Base-by-base conservation (phyloP, 2,888 invertebrate genomes). In the Drosophila flavopinicola region DNA sequence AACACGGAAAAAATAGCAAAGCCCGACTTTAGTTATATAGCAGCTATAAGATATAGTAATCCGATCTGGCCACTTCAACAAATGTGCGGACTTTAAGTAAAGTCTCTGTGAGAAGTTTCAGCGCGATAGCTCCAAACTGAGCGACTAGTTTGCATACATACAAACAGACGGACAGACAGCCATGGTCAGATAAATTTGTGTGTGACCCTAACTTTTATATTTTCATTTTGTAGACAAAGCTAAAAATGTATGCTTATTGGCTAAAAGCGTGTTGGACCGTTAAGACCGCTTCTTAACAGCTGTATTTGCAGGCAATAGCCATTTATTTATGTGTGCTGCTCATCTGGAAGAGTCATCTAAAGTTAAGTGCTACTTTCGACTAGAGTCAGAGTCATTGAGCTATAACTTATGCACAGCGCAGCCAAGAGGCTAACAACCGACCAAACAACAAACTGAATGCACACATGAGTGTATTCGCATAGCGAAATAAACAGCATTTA, bases 401-500 rank as follows among this genome's bases (percentile, higher is more conserved):
- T 42, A 39, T 48, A 48, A 52, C 37, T 51, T 56, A 20, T 39
- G 6, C 20, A 49, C 13, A 20, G n/a, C n/a, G n/a, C n/a, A 27
- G 6, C 6, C 15, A 20, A 5, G 42, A 35, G 32, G 39, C 38
- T 33, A 54, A 39, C 51, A 72, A 51, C 32, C 41, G 32, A 10
- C 38, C 35, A 52, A 41, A 39, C 59, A 59, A 39, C 45, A 63
- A 49, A n/a, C 42, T 38, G 48, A 38, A 32, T 48, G 33, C 64
- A 47, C 63, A 66, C 58, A 54, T 52, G 61, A 56, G 35, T 3
- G 20, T 20, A 4, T 42, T 52, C 41, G 69, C 49, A 41, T 27
- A 44, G 64, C 39, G 53, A 70, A 80, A 75, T 68, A 85, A 77
- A 78, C 72, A 70, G 78, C 85, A 78, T 85, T 82, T 82, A 78